A percentile compares a stretch with the other conserved stretches of the same genome.
These are phyloP conservation scores for Bombus polaris DNA, from an alignment of 1,140 invertebrate genomes.

Conservation along the genomic window DNA sequence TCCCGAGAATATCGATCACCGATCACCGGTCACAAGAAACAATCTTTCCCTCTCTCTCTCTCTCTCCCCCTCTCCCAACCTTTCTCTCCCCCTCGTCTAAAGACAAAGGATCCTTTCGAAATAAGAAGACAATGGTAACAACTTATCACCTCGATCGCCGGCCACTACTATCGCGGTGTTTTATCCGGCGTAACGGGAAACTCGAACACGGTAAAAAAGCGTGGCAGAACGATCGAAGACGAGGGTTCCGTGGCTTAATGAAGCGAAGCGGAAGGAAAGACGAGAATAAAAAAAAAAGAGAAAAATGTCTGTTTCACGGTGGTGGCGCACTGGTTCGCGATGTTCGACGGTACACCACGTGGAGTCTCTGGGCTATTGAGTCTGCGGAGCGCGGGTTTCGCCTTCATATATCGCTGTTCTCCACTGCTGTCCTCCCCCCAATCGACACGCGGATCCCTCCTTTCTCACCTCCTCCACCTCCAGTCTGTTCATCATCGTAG, in stretches of 20 bases:
- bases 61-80: not conserved
- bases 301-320: not conserved
- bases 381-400: constrained; percentile 78
- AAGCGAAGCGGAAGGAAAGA: not conserved
- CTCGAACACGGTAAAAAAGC: not conserved
- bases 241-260: too few relatives aligned
- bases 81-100: too few relatives aligned
- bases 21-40: constrained; percentile 30
- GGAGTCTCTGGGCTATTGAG: constrained; percentile 79
- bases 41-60: not conserved
- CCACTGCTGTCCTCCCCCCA: constrained; percentile 65
- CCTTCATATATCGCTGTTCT: constrained; percentile 80
- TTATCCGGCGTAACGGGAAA: not conserved
- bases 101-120: constrained; percentile 5
- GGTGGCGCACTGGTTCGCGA: constrained; percentile 1
- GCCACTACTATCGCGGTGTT: too few relatives aligned
- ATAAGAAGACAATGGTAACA: constrained; percentile 7
- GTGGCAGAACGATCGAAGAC: not conserved
- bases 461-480: constrained; percentile 60
- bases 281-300: not conserved
- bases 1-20: constrained; percentile 1
- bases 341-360: constrained; percentile 59
- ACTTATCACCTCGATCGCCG: constrained; percentile 8
- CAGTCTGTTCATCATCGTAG: constrained; percentile 35
- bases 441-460: constrained; percentile 47